Percentiles rank a stretch among this genome's conserved stretches.
phyloP scores from a whole-genome alignment of 1,140 invertebrate species.

The Lepidurus couesii region DNA sequence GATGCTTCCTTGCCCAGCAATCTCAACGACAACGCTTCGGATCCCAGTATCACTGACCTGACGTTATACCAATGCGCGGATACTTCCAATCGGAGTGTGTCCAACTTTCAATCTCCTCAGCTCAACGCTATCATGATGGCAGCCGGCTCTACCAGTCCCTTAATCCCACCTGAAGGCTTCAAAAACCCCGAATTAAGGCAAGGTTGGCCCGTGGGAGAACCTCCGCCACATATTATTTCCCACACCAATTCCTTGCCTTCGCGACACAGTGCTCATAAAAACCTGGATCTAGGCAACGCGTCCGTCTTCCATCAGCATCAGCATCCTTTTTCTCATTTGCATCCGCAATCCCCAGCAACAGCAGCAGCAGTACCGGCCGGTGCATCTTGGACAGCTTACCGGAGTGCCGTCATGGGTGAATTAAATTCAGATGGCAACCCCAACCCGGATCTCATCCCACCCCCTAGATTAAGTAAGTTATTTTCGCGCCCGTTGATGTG shows the following conservation, averaged over 20 bases:
- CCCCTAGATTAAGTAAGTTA: slow-evolving; percentile 29
- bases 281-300: slow-evolving; percentile 4
- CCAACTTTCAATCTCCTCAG: slow-evolving; percentile 29
- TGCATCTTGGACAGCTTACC: slow-evolving; percentile 28
- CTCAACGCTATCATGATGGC: slow-evolving; percentile 23
- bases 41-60: not conserved
- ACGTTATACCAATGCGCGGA: not conserved
- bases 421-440: slow-evolving; percentile 5
- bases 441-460: slow-evolving; percentile 32
- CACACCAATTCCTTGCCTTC: slow-evolving; percentile 3
- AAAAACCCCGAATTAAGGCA: slow-evolving; percentile 14
- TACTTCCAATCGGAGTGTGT: slow-evolving; percentile 19
- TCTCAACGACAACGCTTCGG: slow-evolving; percentile 7
- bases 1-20: slow-evolving; percentile 24
- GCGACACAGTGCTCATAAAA: slow-evolving; percentile 8
- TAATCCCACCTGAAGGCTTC: slow-evolving; percentile 17
- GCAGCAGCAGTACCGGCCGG: slow-evolving; percentile 3
- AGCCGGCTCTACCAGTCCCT: slow-evolving; percentile 16
- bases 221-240: slow-evolving; percentile 24
- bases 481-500: no score
- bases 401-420: slow-evolving; percentile 16
- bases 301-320: slow-evolving; percentile 8
- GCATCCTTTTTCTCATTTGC: not conserved
- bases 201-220: slow-evolving; percentile 33
- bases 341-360: slow-evolving; percentile 16